phyloP scores from a whole-genome alignment of 2,797 vertebrate species.

The Hapalemur alaotrensis region DNA sequence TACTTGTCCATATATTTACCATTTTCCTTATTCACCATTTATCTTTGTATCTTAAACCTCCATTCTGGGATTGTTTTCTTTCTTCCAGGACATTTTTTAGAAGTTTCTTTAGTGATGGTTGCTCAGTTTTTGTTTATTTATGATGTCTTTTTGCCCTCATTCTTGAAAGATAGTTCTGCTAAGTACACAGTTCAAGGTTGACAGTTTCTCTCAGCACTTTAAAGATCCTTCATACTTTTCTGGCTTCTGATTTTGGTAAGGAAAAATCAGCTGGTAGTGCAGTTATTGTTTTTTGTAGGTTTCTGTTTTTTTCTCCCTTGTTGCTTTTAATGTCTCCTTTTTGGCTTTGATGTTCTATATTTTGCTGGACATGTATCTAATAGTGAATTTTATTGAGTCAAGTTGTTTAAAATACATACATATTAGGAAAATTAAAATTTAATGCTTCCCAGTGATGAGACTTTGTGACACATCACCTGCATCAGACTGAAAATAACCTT shows the following conservation, averaged over 20 bases:
- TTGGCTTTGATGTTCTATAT: background rate
- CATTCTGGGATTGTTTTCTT: background rate
- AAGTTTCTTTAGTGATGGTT: background rate
- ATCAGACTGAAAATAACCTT: background rate
- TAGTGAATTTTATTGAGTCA: background rate
- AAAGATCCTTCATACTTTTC: background rate
- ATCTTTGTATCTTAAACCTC: background rate
- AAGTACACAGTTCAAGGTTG: background rate
- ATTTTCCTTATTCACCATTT: background rate
- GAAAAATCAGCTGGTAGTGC: background rate
- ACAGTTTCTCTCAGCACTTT: conserved; percentile 8
- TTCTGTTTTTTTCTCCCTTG: background rate
- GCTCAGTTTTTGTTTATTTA: background rate
- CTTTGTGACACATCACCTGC: background rate
- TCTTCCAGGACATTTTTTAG: background rate
- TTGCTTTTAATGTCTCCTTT: background rate
- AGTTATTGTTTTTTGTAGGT: background rate
- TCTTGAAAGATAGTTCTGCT: background rate
- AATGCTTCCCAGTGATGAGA: background rate
- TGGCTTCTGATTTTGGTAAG: background rate
- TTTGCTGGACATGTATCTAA: background rate
- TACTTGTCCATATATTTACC: background rate
- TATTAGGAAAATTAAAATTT: background rate
- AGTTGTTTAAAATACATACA: background rate
- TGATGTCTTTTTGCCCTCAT: background rate